Conservation (phyloP, 2,888 invertebrate species). For the Papilio protenor region DNA sequence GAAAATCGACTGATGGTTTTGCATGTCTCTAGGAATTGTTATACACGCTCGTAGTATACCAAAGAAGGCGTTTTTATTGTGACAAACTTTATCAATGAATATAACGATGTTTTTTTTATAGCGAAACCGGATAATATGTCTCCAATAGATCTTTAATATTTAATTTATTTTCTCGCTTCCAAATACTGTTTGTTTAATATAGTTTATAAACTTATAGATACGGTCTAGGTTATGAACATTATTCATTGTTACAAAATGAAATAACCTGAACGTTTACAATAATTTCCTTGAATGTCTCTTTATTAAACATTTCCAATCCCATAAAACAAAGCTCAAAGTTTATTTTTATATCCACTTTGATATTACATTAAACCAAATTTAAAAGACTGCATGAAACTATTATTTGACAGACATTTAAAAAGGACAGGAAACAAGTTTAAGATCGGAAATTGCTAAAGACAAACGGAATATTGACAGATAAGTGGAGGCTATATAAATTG, state of each 20-base stretch:
- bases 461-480: slow-evolving; percentile 35
- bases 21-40: slow-evolving; percentile 35
- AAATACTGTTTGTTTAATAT: slow-evolving; percentile 4
- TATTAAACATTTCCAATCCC: slow-evolving; percentile 30
- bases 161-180: neutral
- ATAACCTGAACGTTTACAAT: neutral
- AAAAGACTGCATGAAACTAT: slow-evolving; percentile 63
- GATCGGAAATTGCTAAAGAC: neutral
- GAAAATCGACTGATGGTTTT: slow-evolving; percentile 26
- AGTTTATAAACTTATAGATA: neutral
- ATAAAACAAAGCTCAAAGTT: slow-evolving; percentile 49
- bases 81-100: neutral
- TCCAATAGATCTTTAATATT: neutral
- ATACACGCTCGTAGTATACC: slow-evolving; percentile 14
- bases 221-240: neutral
- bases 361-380: slow-evolving; percentile 52
- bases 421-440: neutral
- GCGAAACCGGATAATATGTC: neutral
- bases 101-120: slow-evolving; percentile 3
- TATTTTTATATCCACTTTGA: slow-evolving; percentile 45
- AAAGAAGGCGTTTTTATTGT: slow-evolving; percentile 11
- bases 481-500: neutral
- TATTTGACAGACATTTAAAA: neutral
- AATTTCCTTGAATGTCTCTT: neutral
- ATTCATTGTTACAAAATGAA: slow-evolving; percentile 6